Conservation (phyloP, 2,797 vertebrate species). For the Distichodus sexfasciatus region DNA sequence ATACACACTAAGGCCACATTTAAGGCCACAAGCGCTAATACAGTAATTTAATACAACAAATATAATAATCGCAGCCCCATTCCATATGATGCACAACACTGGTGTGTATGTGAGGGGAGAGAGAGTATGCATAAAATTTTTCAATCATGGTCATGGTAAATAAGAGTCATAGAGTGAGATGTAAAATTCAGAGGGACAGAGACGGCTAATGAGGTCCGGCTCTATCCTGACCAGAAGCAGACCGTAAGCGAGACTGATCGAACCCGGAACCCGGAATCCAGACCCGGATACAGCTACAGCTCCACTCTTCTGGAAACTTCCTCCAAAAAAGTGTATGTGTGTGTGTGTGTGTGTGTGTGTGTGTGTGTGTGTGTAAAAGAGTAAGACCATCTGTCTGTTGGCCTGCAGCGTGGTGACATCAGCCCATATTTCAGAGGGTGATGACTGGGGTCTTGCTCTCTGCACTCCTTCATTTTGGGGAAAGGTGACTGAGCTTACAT, state of each 20-base stretch:
- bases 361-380: conserved; percentile 32
- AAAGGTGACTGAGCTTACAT: conserved; percentile 17
- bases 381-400: conserved; percentile 59
- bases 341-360: not conserved
- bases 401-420: conserved; percentile 59
- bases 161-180: conserved; percentile 34
- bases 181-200: conserved; percentile 29
- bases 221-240: conserved; percentile 19
- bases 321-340: not conserved
- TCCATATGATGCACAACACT: not conserved
- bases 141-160: conserved; percentile 35
- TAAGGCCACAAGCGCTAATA: not conserved
- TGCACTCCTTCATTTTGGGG: not conserved
- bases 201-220: conserved; percentile 19
- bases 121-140: not conserved
- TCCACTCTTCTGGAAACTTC: too few relatives aligned
- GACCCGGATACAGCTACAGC: conserved; percentile 38
- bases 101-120: not conserved
- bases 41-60: too few relatives aligned
- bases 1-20: not conserved
- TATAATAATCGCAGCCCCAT: not conserved
- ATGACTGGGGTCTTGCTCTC: conserved; percentile 49
- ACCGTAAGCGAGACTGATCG: not conserved
- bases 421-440: conserved; percentile 60
- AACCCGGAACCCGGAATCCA: not conserved